Percentiles rank a stretch among this genome's conserved stretches.
These are phyloP conservation scores for Heliconius charithonia DNA, from an alignment of 2,888 invertebrate species.

Conservation along the genomic window DNA sequence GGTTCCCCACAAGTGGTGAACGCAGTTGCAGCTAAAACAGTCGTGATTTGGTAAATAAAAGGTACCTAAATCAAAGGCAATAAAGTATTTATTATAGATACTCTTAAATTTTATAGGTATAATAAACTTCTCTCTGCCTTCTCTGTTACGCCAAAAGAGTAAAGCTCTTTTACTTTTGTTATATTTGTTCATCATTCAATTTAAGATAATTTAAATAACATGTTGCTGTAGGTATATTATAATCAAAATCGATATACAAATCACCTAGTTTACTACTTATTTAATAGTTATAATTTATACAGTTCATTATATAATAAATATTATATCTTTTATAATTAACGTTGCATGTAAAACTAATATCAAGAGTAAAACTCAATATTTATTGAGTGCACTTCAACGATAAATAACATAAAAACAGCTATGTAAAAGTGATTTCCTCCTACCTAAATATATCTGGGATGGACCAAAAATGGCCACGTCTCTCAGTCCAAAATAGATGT, in stretches of 20 bases:
- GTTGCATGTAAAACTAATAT: slow-evolving; percentile 29
- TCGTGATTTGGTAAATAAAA: too few species aligned
- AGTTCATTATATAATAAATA: background rate
- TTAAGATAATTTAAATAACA: background rate
- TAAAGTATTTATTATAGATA: too few species aligned
- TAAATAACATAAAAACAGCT: slow-evolving; percentile 69
- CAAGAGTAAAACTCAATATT: slow-evolving; percentile 35
- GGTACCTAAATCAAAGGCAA: too few species aligned
- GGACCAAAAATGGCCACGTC: slow-evolving; percentile 77
- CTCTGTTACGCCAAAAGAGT: background rate
- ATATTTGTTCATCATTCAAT: background rate
- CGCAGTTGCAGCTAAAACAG: too few species aligned
- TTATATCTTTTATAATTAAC: slow-evolving; percentile 11
- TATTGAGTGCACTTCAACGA: slow-evolving; percentile 47
- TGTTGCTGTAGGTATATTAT: background rate
- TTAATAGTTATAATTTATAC: background rate
- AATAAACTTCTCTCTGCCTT: background rate
- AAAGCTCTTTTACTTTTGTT: background rate
- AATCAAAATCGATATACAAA: background rate
- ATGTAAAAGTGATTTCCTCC: slow-evolving; percentile 75
- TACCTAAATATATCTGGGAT: slow-evolving; percentile 80
- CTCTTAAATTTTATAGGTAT: too few species aligned
- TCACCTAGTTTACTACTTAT: background rate
- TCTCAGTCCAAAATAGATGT: slow-evolving; percentile 73
- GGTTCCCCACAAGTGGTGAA: too few species aligned